Conservation (phyloP, 2,113 vertebrate species). For the Porphyrio hochstetteri region DNA sequence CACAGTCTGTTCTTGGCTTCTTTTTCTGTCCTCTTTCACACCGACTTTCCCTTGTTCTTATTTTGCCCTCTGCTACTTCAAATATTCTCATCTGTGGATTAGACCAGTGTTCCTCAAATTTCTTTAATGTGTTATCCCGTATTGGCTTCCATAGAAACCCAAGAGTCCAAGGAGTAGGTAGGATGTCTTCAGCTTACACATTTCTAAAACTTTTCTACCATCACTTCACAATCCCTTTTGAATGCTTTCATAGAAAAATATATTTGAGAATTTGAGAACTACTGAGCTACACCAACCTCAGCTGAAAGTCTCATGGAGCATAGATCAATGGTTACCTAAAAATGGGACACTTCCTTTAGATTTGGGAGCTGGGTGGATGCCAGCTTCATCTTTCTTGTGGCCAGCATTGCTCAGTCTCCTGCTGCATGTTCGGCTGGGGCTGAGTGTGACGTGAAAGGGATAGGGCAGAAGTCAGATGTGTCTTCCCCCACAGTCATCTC, state of each 20-base stretch:
- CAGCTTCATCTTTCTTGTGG: neutral
- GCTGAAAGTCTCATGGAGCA: neutral
- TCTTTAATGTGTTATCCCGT: conserved; percentile 7
- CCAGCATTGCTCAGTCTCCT: neutral
- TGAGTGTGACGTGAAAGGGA: neutral
- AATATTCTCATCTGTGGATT: neutral
- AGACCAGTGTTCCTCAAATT: neutral
- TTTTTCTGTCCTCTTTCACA: neutral
- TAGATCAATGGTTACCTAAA: neutral
- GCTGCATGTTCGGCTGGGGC: neutral
- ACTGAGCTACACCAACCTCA: neutral
- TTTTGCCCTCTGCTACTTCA: conserved; percentile 11
- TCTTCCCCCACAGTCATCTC: neutral
- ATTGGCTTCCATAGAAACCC: neutral
- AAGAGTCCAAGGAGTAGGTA: neutral
- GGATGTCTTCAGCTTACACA: neutral
- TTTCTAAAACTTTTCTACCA: conserved; percentile 24
- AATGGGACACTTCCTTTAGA: neutral
- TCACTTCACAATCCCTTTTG: neutral
- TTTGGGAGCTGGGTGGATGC: neutral
- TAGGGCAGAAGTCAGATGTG: neutral
- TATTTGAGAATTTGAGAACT: neutral
- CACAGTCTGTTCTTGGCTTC: neutral
- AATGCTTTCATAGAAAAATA: conserved; percentile 22
- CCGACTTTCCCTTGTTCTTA: neutral